A percentile compares a stretch with the other conserved stretches of the same genome.
These are phyloP conservation scores for Pogona vitticeps DNA, from an alignment of 2,113 vertebrate species.

Conservation along the genomic window DNA sequence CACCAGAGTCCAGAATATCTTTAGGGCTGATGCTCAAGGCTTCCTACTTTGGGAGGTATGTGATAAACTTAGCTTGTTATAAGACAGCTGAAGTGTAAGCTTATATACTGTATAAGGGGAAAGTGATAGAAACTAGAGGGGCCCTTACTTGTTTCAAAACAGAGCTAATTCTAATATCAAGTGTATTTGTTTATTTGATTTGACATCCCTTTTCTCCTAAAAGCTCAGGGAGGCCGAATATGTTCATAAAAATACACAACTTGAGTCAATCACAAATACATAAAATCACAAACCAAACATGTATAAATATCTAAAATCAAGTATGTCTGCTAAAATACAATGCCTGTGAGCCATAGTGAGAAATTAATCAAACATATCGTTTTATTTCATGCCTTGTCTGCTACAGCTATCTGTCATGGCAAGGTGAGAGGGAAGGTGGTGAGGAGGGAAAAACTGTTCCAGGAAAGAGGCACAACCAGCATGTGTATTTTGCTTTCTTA, in stretches of 20 bases:
- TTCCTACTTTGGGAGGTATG: neutral
- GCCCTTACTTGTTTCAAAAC: neutral
- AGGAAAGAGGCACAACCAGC: neutral
- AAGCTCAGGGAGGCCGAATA: no score
- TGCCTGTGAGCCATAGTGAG: no score
- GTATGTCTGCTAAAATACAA: no score
- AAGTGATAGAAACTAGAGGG: neutral
- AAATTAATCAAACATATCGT: no score
- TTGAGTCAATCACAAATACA: no score
- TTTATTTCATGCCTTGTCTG: neutral
- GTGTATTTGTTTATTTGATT: neutral
- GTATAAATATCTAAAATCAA: no score
- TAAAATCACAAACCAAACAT: no score
- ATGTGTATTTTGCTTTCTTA: neutral
- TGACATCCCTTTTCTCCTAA: no score
- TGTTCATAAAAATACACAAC: no score
- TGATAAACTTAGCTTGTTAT: constrained; percentile 11
- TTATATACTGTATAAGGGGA: neutral
- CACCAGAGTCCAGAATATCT: constrained; percentile 11
- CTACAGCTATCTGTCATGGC: neutral
- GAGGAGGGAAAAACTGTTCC: neutral
- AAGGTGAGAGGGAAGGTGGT: neutral
- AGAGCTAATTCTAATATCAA: neutral
- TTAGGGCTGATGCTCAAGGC: accelerated
- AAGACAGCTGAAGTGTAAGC: neutral